Evolutionary conservation across 2,888 invertebrate genomes (phyloP).

Genomic region (Tanytarsus gracilentus): DNA sequence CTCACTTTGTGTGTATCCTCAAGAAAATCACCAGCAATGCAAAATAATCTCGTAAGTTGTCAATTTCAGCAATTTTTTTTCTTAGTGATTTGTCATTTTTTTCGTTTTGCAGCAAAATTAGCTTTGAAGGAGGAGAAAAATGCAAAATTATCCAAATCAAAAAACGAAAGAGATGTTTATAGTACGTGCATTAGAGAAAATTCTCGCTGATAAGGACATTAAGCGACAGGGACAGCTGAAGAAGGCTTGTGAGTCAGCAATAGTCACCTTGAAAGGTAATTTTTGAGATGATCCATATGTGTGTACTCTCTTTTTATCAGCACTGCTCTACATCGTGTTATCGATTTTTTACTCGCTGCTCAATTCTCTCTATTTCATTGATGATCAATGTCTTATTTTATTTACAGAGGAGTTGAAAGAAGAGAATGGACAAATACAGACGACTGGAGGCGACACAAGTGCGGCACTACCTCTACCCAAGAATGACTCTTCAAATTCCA

Average conservation of each 20-base stretch:
- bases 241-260: constrained; percentile 91
- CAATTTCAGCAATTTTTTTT: too few relatives aligned
- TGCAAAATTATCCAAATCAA: constrained; percentile 55
- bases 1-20: too few relatives aligned
- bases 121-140: too few relatives aligned
- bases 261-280: constrained; percentile 52
- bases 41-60: too few relatives aligned
- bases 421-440: constrained; percentile 52
- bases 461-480: constrained; percentile 87
- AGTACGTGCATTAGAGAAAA: constrained; percentile 94
- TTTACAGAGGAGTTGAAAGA: constrained; percentile 74
- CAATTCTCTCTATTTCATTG: too few relatives aligned
- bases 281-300: too few relatives aligned
- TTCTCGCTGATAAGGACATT: constrained; percentile 95
- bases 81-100: too few relatives aligned
- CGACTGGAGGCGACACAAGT: constrained; percentile 45
- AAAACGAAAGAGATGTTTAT: constrained; percentile 98
- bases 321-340: not conserved
- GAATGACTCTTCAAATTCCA: constrained; percentile 69
- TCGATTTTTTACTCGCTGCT: constrained; percentile 4
- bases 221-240: constrained; percentile 91
- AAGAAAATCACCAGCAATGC: too few relatives aligned
- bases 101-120: too few relatives aligned
- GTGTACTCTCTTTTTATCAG: not conserved
- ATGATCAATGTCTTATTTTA: too few relatives aligned